Percentiles rank a stretch among this genome's conserved stretches.
Conservation (phyloP, 2,888 invertebrate species). For the Zaprionus bogoriensis region DNA sequence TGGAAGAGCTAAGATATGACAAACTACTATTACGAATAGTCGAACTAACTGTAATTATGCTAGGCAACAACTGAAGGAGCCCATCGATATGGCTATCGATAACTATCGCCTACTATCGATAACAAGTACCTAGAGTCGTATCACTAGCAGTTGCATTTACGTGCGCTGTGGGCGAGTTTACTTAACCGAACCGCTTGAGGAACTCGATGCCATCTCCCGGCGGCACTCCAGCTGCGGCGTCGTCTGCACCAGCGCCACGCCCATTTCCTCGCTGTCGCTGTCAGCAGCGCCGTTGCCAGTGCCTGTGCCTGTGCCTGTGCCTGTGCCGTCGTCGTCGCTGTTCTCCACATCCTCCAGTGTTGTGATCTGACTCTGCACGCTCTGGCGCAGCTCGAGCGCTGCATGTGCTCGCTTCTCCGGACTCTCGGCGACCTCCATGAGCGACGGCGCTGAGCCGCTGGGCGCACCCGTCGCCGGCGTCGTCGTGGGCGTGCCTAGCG, state of each 20-base stretch:
- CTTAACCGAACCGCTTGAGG: slow-evolving; percentile 68
- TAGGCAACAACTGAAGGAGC: neutral
- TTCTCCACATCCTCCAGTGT: slow-evolving; percentile 68
- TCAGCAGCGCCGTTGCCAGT: slow-evolving; percentile 37
- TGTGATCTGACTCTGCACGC: slow-evolving; percentile 74
- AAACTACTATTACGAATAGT: slow-evolving; percentile 27
- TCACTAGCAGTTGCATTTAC: slow-evolving; percentile 20
- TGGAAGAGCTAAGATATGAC: slow-evolving; percentile 74
- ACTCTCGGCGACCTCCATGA: slow-evolving; percentile 43
- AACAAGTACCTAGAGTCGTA: slow-evolving; percentile 20
- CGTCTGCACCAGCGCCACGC: slow-evolving; percentile 58
- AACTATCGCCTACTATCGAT: neutral
- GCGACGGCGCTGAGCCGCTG: slow-evolving; percentile 67
- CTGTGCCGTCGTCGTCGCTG: slow-evolving; percentile 1
- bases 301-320: slow-evolving; percentile 18
- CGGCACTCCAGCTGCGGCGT: slow-evolving; percentile 57
- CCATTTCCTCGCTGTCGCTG: slow-evolving; percentile 56
- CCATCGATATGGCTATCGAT: neutral
- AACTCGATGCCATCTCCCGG: slow-evolving; percentile 50
- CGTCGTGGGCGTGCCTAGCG: slow-evolving; percentile 48
- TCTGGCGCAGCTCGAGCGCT: slow-evolving; percentile 67
- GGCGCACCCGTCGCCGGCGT: slow-evolving; percentile 11
- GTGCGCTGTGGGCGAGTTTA: slow-evolving; percentile 41
- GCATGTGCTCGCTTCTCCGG: too few relatives aligned
- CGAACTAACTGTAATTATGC: slow-evolving; percentile 14